A percentile compares a stretch with the other conserved stretches of the same genome.
Conservation (phyloP, 2,113 vertebrate species). For the Sceloporus undulatus region DNA sequence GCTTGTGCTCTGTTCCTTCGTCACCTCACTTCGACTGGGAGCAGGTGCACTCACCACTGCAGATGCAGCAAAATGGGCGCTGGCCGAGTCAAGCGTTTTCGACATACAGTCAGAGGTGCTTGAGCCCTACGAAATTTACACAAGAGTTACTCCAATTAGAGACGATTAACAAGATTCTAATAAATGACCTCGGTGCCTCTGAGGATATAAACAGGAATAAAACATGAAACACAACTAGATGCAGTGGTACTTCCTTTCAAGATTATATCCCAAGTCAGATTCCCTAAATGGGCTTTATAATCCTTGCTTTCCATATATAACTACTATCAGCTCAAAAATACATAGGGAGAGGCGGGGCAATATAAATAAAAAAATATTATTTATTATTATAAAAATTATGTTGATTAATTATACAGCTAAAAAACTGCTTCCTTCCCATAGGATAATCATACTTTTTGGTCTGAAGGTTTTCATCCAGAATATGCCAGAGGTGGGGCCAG, state of each 20-base stretch:
- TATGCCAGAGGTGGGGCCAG: too few relatives aligned
- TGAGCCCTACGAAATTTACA: constrained; percentile 74
- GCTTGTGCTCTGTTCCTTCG: constrained; percentile 82
- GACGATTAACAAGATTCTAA: accelerated
- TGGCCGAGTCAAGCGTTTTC: constrained; percentile 92
- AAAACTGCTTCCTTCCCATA: background rate
- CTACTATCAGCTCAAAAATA: background rate
- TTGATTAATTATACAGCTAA: background rate
- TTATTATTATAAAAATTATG: background rate
- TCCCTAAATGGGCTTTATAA: background rate
- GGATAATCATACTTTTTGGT: background rate
- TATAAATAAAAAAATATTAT: too few relatives aligned
- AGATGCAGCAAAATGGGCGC: constrained; percentile 93
- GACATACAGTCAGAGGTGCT: constrained; percentile 85
- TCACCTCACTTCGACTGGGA: constrained; percentile 77
- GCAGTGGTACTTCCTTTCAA: background rate
- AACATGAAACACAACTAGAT: background rate
- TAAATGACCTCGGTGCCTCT: background rate
- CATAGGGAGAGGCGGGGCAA: too few relatives aligned
- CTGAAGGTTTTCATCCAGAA: too few relatives aligned
- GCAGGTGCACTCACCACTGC: constrained; percentile 88
- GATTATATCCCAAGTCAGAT: background rate
- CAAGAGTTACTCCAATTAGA: background rate
- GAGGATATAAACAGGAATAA: background rate
- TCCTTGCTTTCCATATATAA: background rate